A percentile compares a stretch with the other conserved stretches of the same genome.
Conservation (phyloP, 2,113 vertebrate species). For the Odontesthes bonariensis region DNA sequence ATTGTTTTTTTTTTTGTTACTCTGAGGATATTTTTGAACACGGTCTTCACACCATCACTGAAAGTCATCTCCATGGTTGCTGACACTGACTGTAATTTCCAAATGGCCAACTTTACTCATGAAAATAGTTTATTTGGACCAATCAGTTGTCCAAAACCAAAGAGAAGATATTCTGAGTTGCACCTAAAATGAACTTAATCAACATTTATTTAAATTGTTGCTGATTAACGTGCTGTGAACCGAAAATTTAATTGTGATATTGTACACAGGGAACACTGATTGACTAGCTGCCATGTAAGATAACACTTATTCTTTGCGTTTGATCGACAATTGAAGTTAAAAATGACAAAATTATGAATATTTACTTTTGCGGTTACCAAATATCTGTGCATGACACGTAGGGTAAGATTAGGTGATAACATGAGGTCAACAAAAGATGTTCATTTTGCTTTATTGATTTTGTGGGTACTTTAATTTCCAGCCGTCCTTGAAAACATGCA, state of each 20-base stretch:
- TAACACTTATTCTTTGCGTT: neutral
- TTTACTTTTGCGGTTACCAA: neutral
- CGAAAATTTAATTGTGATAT: neutral
- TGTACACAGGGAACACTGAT: neutral
- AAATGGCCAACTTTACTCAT: neutral
- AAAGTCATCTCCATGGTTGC: neutral
- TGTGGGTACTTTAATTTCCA: slow-evolving; percentile 35
- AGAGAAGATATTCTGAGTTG: neutral
- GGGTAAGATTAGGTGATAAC: too few relatives aligned
- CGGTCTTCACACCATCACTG: slow-evolving; percentile 5
- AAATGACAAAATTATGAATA: neutral
- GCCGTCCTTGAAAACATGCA: slow-evolving; percentile 44
- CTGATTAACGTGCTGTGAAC: neutral
- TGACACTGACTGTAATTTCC: slow-evolving; percentile 18
- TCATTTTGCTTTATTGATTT: slow-evolving; percentile 30
- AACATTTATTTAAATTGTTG: neutral
- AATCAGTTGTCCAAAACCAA: neutral
- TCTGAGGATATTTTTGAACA: neutral
- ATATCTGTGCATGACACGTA: neutral
- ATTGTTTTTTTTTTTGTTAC: neutral
- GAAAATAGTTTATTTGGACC: neutral
- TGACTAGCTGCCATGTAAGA: neutral
- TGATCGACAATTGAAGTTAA: neutral
- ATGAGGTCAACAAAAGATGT: neutral
- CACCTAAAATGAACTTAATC: neutral